Conservation (phyloP, 2,888 invertebrate species). For the Choreutis nemorana region DNA sequence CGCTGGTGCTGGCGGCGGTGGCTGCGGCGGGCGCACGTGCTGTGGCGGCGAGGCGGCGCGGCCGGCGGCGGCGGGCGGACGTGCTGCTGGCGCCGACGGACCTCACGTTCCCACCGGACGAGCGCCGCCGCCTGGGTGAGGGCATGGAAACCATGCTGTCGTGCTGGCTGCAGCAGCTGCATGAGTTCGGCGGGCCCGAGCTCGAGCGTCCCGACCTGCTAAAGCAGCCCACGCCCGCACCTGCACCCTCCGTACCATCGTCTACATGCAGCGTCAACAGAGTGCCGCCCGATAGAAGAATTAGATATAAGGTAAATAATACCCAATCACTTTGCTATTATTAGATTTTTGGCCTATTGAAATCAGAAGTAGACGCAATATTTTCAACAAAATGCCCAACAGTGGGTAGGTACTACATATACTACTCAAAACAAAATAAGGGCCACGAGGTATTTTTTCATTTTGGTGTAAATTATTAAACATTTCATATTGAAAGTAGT, state of each 20-base stretch:
- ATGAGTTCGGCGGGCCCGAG: slow-evolving; percentile 84
- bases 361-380: too few species aligned
- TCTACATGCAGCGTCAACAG: slow-evolving; percentile 57
- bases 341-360: too few species aligned
- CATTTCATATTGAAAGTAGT: too few species aligned
- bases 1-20: slow-evolving; percentile 11
- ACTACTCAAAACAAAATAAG: too few species aligned
- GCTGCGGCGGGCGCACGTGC: slow-evolving; percentile 7
- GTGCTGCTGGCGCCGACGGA: slow-evolving; percentile 21
- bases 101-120: slow-evolving; percentile 29
- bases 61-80: slow-evolving; percentile 19
- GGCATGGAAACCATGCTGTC: slow-evolving; percentile 88
- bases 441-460: too few species aligned
- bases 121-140: slow-evolving; percentile 57
- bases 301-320: slow-evolving; percentile 80
- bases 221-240: slow-evolving; percentile 66
- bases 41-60: slow-evolving; percentile 7
- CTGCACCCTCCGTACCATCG: slow-evolving; percentile 52
- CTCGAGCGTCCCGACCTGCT: slow-evolving; percentile 86
- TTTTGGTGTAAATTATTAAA: too few species aligned
- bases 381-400: too few species aligned
- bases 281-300: slow-evolving; percentile 70
- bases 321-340: background rate
- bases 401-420: too few species aligned
- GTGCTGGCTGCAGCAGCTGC: slow-evolving; percentile 84